These are phyloP conservation scores for Serilophus lunatus DNA, from an alignment of 2,113 vertebrate genomes.

Conservation along the genomic window DNA sequence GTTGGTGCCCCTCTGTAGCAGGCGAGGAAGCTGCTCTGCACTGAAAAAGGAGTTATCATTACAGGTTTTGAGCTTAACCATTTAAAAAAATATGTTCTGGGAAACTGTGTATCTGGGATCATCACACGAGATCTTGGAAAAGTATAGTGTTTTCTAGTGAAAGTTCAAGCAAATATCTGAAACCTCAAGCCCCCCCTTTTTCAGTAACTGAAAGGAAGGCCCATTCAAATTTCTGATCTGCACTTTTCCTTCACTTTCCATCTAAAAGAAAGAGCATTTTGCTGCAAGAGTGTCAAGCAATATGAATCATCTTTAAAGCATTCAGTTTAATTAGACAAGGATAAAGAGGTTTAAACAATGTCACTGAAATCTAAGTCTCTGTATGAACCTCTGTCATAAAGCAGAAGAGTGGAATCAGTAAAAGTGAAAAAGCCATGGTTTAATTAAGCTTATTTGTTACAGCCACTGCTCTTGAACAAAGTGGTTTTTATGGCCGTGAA, in stretches of 20 bases:
- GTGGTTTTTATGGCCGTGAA: conserved; percentile 59
- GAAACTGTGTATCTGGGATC: background rate
- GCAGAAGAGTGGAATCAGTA: conserved; percentile 64
- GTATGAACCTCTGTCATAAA: conserved; percentile 68
- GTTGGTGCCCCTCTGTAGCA: background rate
- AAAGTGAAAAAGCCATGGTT: conserved; percentile 67
- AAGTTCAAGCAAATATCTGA: background rate
- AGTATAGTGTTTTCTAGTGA: background rate
- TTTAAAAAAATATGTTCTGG: background rate
- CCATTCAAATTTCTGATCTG: background rate
- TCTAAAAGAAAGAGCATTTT: background rate
- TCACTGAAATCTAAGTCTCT: conserved; percentile 46
- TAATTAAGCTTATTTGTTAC: conserved; percentile 74
- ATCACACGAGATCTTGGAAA: background rate
- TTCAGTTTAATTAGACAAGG: conserved; percentile 77
- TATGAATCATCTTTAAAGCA: conserved; percentile 68
- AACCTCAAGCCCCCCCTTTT: accelerated
- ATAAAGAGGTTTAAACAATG: conserved; percentile 71
- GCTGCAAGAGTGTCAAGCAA: background rate
- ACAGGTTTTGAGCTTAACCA: background rate
- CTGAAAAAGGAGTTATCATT: background rate
- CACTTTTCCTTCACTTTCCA: background rate
- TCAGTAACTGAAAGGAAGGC: background rate
- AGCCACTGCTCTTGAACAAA: conserved; percentile 74
- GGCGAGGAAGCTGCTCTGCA: background rate